A percentile compares a stretch with the other conserved stretches of the same genome.
Evolutionary conservation across 2,113 vertebrate species (phyloP).

Genomic region (Forbesichthys papilliferus): DNA sequence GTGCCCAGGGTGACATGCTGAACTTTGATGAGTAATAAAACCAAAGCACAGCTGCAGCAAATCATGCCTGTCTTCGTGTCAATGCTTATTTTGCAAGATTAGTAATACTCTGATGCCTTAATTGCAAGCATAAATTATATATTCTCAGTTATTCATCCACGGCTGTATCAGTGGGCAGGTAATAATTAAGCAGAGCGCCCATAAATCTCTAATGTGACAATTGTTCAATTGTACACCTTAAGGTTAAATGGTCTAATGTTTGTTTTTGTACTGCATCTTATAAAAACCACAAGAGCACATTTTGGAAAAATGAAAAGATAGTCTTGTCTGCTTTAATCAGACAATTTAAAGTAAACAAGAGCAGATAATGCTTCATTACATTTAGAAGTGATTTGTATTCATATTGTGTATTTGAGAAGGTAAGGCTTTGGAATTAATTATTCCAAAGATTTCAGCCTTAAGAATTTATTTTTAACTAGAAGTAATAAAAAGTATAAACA

Average conservation of each 20-base stretch:
- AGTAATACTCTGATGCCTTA: slow-evolving; percentile 62
- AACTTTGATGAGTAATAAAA: slow-evolving; percentile 27
- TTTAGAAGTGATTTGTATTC: too few relatives aligned
- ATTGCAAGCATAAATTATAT: slow-evolving; percentile 44
- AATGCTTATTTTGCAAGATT: slow-evolving; percentile 49
- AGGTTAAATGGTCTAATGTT: slow-evolving; percentile 54
- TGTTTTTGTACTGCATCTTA: slow-evolving; percentile 3
- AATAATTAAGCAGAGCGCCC: slow-evolving; percentile 64
- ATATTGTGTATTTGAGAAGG: too few relatives aligned
- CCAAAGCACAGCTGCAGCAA: slow-evolving; percentile 62
- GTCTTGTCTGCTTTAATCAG: too few relatives aligned
- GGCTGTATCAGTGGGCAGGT: slow-evolving; percentile 60
- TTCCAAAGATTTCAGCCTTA: too few relatives aligned
- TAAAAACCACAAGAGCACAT: too few relatives aligned
- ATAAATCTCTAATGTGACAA: slow-evolving; percentile 66
- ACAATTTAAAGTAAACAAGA: too few relatives aligned
- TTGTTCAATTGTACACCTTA: slow-evolving; percentile 41
- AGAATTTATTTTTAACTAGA: too few relatives aligned
- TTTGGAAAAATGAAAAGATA: too few relatives aligned
- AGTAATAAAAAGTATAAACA: too few relatives aligned
- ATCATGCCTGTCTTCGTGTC: slow-evolving; percentile 45
- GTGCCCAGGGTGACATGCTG: background rate
- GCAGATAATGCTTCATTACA: too few relatives aligned
- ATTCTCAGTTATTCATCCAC: slow-evolving; percentile 59
- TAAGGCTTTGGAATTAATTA: too few relatives aligned